Percentiles rank a stretch among this genome's conserved stretches.
Conservation (phyloP, 2,888 invertebrate species). For the Sphecodes monilicornis region DNA sequence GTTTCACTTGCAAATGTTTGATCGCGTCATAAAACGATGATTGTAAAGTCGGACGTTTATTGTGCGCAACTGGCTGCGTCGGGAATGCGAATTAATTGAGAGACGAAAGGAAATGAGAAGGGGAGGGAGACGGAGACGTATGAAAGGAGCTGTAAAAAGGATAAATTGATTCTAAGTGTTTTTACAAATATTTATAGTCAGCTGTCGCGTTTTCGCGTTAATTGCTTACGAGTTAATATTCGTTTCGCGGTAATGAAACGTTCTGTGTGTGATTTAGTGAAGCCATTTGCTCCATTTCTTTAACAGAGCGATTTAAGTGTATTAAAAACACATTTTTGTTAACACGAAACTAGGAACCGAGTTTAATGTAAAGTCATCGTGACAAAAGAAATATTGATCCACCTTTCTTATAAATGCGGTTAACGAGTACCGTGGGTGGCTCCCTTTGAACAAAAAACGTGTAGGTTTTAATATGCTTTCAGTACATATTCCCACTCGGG, state of each 20-base stretch:
- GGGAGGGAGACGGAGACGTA: neutral
- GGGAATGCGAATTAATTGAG: slow-evolving; percentile 9
- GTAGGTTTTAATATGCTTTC: neutral
- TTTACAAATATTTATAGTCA: neutral
- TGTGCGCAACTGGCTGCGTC: neutral
- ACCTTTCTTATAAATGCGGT: neutral
- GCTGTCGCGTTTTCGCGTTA: neutral
- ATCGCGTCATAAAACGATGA: neutral
- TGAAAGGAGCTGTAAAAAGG: slow-evolving; percentile 2
- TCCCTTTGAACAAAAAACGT: neutral
- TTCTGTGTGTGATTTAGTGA: neutral
- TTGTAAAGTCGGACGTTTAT: slow-evolving; percentile 8
- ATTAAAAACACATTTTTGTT: neutral
- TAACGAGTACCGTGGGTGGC: neutral
- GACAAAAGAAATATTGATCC: neutral
- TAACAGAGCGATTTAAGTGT: neutral
- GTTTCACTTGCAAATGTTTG: slow-evolving; percentile 8
- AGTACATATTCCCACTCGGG: neutral
- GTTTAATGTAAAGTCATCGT: neutral
- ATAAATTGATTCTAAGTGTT: slow-evolving; percentile 7
- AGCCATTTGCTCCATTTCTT: neutral
- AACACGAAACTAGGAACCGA: neutral
- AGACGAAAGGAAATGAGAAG: neutral
- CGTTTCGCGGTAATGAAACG: neutral
- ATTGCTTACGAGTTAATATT: neutral